These are phyloP conservation scores for Acutogordius australiensis DNA, from an alignment of 2,888 invertebrate species.

Conservation along the genomic window DNA sequence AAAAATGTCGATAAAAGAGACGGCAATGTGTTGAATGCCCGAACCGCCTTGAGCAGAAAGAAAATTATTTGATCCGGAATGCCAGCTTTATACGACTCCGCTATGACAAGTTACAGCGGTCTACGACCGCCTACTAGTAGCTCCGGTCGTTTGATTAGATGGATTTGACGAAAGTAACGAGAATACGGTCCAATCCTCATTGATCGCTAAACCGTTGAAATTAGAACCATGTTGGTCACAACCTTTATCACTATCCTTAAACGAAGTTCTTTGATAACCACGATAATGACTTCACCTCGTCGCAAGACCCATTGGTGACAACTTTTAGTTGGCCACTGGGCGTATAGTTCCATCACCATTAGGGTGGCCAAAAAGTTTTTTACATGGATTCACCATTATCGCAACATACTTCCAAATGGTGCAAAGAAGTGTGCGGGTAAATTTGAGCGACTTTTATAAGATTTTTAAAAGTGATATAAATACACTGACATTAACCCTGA, in stretches of 20 bases:
- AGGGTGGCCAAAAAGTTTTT: no score
- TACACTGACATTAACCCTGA: no score
- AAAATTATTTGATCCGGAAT: not conserved
- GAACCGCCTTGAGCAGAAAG: not conserved
- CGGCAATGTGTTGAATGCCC: not conserved
- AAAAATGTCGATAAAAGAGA: not conserved
- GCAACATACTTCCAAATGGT: not conserved
- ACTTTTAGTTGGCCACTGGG: not conserved
- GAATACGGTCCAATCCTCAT: not conserved
- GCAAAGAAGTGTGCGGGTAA: slow-evolving; percentile 1
- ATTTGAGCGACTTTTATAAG: no score
- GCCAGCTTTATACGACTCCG: not conserved
- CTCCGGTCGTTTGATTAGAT: not conserved
- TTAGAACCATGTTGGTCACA: not conserved
- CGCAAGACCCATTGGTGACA: not conserved
- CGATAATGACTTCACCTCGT: not conserved
- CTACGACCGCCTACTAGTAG: not conserved
- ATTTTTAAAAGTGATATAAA: no score
- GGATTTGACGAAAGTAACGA: not conserved
- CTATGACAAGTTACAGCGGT: not conserved
- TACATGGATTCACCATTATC: no score
- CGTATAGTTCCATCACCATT: no score
- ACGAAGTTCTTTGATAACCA: not conserved
- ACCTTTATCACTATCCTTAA: not conserved
- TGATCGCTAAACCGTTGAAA: not conserved